A percentile compares a stretch with the other conserved stretches of the same genome.
Conservation (phyloP, 2,113 vertebrate genomes). For the Suricata suricatta region DNA sequence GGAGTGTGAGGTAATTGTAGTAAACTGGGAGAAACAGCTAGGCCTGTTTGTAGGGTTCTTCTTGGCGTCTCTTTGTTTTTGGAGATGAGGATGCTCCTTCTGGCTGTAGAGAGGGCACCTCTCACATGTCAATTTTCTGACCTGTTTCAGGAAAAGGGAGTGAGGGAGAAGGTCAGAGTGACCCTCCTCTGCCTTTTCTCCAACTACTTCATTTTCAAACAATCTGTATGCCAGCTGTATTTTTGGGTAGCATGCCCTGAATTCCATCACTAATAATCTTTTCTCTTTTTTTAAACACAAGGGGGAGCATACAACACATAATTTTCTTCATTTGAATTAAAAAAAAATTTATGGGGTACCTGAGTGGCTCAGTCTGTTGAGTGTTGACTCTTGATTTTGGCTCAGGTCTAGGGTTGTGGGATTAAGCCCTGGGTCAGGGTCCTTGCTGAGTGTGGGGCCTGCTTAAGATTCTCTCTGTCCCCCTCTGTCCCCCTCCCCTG, state of each 20-base stretch:
- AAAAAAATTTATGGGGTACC: not conserved
- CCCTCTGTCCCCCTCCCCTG: too few relatives aligned
- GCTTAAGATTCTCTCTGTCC: too few relatives aligned
- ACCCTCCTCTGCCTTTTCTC: not conserved
- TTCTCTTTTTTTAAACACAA: slow-evolving; percentile 12
- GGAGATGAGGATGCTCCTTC: not conserved
- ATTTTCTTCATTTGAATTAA: not conserved
- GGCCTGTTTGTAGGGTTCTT: not conserved
- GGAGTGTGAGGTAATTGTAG: not conserved
- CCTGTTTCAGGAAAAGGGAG: not conserved
- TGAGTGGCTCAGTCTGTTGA: too few relatives aligned
- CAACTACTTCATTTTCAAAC: not conserved
- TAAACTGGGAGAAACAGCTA: not conserved
- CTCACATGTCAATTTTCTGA: not conserved
- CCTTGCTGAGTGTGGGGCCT: too few relatives aligned
- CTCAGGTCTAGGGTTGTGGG: too few relatives aligned
- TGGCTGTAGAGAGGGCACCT: not conserved
- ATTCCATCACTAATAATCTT: not conserved
- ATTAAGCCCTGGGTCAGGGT: too few relatives aligned
- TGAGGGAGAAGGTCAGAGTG: not conserved
- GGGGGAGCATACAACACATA: not conserved
- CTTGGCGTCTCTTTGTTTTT: not conserved
- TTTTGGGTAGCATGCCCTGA: not conserved
- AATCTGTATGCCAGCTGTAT: not conserved
- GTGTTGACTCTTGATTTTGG: too few relatives aligned